Conservation (phyloP, 2,113 vertebrate species). For the Tenebrosternarchus preto region DNA sequence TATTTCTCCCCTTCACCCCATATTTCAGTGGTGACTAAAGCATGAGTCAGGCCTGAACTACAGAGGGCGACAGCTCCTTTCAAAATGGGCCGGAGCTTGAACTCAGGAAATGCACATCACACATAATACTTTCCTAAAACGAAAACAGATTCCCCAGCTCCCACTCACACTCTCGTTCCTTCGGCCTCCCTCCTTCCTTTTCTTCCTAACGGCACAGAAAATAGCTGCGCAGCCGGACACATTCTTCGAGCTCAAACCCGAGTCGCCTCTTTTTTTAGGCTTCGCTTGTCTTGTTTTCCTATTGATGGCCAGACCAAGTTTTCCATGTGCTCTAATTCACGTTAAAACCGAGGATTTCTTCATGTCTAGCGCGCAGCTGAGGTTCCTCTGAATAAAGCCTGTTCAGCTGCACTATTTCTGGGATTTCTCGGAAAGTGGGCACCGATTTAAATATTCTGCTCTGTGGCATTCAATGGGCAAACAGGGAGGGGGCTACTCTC, state of each 20-base stretch:
- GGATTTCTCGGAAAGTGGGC: constrained; percentile 33
- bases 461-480: neutral
- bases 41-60: constrained; percentile 63
- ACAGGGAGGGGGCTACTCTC: neutral
- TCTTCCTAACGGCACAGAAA: constrained; percentile 31
- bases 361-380: neutral
- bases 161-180: constrained; percentile 43
- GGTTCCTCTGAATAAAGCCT: constrained; percentile 4
- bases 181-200: constrained; percentile 41
- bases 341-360: neutral
- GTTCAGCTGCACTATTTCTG: constrained; percentile 4
- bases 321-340: constrained; percentile 23
- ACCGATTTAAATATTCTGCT: constrained; percentile 22
- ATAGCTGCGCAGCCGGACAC: constrained; percentile 50
- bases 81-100: constrained; percentile 64
- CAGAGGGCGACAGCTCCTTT: constrained; percentile 63
- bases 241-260: constrained; percentile 59
- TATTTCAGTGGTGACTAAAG: constrained; percentile 66
- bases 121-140: constrained; percentile 80
- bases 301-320: constrained; percentile 43
- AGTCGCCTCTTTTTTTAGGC: constrained; percentile 44
- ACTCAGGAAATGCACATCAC: constrained; percentile 77
- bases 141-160: constrained; percentile 75
- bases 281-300: constrained; percentile 48
- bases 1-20: constrained; percentile 56